phyloP scores from a whole-genome alignment of 2,888 invertebrate genomes.

The Phortica okadai region DNA sequence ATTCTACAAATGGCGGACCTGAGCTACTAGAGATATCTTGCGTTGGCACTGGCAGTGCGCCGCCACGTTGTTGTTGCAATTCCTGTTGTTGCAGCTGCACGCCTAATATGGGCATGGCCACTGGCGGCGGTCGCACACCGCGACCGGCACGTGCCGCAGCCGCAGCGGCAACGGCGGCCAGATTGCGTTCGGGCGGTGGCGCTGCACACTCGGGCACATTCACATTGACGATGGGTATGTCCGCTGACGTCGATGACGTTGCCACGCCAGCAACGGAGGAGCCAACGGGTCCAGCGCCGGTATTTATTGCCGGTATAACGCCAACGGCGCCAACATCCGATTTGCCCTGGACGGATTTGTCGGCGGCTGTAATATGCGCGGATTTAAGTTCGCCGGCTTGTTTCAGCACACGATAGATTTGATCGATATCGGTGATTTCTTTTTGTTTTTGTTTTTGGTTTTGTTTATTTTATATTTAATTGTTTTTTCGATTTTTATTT shows the following conservation, averaged over 20 bases:
- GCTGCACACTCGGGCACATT: slow-evolving; percentile 73
- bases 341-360: slow-evolving; percentile 72
- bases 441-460: slow-evolving; percentile 41
- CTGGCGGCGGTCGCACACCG: slow-evolving; percentile 70
- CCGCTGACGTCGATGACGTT: slow-evolving; percentile 50
- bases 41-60: slow-evolving; percentile 78
- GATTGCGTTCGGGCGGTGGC: slow-evolving; percentile 57
- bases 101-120: slow-evolving; percentile 72
- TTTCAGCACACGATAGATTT: slow-evolving; percentile 96
- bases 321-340: slow-evolving; percentile 48
- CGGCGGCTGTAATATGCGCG: slow-evolving; percentile 78
- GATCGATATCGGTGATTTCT: slow-evolving; percentile 85
- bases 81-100: slow-evolving; percentile 75
- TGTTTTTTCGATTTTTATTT: slow-evolving; percentile 16
- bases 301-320: slow-evolving; percentile 28
- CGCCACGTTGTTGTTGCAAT: slow-evolving; percentile 74
- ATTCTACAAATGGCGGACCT: slow-evolving; percentile 73
- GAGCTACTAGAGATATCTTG: slow-evolving; percentile 77
- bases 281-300: slow-evolving; percentile 33
- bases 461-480: neutral
- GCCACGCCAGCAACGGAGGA: slow-evolving; percentile 40
- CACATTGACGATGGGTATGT: slow-evolving; percentile 73
- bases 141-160: slow-evolving; percentile 66
- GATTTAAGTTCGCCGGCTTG: slow-evolving; percentile 90
- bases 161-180: slow-evolving; percentile 65